These are phyloP conservation scores for Musca domestica DNA, from an alignment of 1,140 invertebrate species.

Conservation along the genomic window DNA sequence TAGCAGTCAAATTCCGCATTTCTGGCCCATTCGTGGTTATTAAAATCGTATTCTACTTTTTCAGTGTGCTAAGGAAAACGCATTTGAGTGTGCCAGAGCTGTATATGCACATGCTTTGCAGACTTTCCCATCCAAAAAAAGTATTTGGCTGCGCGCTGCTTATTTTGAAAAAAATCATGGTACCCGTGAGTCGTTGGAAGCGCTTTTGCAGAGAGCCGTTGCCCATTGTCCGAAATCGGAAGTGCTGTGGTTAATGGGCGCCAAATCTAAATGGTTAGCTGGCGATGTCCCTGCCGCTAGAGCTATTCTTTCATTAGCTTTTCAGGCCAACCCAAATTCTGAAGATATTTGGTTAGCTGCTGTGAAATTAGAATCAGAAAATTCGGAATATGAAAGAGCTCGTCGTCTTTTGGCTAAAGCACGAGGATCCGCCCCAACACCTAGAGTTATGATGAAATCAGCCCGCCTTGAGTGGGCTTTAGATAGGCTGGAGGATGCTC, in stretches of 20 bases:
- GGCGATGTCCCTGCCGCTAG: slow-evolving; percentile 91
- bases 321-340: slow-evolving; percentile 97
- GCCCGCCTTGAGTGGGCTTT: slow-evolving; percentile 97
- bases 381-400: slow-evolving; percentile 94
- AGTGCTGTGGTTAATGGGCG: slow-evolving; percentile 98
- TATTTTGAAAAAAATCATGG: slow-evolving; percentile 97
- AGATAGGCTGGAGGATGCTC: slow-evolving; percentile 78
- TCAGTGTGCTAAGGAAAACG: slow-evolving; percentile 83
- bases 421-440: slow-evolving; percentile 90
- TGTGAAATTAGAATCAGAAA: slow-evolving; percentile 98
- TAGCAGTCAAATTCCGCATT: slow-evolving; percentile 65
- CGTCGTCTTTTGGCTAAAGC: slow-evolving; percentile 90
- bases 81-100: slow-evolving; percentile 93
- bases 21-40: slow-evolving; percentile 45
- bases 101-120: slow-evolving; percentile 91
- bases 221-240: slow-evolving; percentile 97
- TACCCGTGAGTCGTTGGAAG: slow-evolving; percentile 85
- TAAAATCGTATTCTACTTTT: slow-evolving; percentile 25
- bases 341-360: slow-evolving; percentile 99
- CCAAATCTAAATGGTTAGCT: slow-evolving; percentile 97
- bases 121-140: slow-evolving; percentile 95
- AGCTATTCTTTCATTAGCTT: slow-evolving; percentile 86
- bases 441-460: slow-evolving; percentile 98
- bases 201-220: slow-evolving; percentile 87
- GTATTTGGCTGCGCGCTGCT: slow-evolving; percentile 94